Conservation (phyloP, 2,113 vertebrate species). For the Formicarius rufipectus region DNA sequence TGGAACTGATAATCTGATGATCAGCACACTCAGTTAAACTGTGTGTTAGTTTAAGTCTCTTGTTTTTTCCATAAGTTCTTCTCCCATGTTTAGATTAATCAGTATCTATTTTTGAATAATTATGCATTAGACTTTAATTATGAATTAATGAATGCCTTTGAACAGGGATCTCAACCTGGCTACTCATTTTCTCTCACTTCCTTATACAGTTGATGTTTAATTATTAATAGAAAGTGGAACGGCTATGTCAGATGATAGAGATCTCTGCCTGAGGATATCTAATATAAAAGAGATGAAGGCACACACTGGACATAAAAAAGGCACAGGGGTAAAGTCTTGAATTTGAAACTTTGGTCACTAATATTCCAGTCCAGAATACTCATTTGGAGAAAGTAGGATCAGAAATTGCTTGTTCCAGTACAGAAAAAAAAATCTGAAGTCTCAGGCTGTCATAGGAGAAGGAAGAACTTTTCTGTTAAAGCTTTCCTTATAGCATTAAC, state of each 20-base stretch:
- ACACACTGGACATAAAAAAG: background rate
- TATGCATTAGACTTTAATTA: constrained; percentile 4
- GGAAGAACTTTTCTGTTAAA: background rate
- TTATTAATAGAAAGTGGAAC: constrained; percentile 13
- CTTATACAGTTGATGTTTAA: background rate
- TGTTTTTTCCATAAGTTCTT: background rate
- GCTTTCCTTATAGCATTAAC: background rate
- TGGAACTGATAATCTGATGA: background rate
- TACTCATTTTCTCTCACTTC: background rate
- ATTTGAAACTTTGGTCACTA: background rate
- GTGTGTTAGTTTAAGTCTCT: background rate
- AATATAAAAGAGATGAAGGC: background rate
- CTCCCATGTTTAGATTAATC: background rate
- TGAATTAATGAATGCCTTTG: constrained; percentile 39
- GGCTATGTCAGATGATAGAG: background rate
- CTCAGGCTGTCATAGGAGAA: background rate
- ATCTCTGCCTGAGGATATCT: background rate
- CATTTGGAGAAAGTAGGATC: background rate
- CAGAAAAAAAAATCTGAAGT: background rate
- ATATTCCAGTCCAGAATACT: background rate
- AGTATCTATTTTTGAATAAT: constrained; percentile 26
- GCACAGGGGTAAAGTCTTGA: background rate
- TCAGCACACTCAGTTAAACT: background rate
- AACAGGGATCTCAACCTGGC: constrained; percentile 13
- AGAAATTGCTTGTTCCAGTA: background rate